Evolutionary conservation across 2,888 invertebrate genomes (phyloP), one percentile per base, ranked within the genome.

Genomic region (Sialis lutaria): DNA sequence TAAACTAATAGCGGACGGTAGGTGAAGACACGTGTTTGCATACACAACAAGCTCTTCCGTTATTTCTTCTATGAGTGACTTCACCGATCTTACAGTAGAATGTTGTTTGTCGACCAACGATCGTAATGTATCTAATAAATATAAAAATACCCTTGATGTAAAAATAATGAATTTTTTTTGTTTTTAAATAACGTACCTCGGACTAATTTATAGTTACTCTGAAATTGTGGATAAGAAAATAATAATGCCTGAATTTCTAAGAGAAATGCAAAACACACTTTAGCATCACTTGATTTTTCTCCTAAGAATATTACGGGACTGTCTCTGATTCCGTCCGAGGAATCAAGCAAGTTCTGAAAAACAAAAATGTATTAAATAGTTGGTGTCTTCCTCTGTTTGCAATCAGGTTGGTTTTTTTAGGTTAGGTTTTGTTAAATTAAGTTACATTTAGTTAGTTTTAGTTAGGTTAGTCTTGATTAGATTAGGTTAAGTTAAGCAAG

Each of bases 41-140:
- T 71, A 70, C 49, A 61, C 62, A 51, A 68, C 60, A 42, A 76
- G 58, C 53, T 62, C 58, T 60, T 64, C 37, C 57, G 66, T 52
- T 59, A 67, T 58, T 58, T 61, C 57, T 33, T 63, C 58, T 10
- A 58, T 55, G 40, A 66, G 52, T 9, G 60, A 53, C 49, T 62
- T 63, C 32, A 63, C 56, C 34, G 63, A 60, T 41, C 57, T 55
- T 22, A 57, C 57, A 10, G 34, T 44, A 10, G 48, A 42, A 12
- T 54, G 55, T 6, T 59, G 57, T 32, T 59, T 53, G 45, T 57
- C 60, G 47, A 64, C 61, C 37, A 74, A 55, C 49, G 64, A 61
- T 54, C 67, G 64, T 32, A 58, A 73, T 68, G 82, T 79, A 75
- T 57, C 73, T 73, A 50, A 78, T 77, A 55, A 73, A 73, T 44